phyloP scores from a whole-genome alignment of 2,888 invertebrate genomes.

The Agriopis marginaria region DNA sequence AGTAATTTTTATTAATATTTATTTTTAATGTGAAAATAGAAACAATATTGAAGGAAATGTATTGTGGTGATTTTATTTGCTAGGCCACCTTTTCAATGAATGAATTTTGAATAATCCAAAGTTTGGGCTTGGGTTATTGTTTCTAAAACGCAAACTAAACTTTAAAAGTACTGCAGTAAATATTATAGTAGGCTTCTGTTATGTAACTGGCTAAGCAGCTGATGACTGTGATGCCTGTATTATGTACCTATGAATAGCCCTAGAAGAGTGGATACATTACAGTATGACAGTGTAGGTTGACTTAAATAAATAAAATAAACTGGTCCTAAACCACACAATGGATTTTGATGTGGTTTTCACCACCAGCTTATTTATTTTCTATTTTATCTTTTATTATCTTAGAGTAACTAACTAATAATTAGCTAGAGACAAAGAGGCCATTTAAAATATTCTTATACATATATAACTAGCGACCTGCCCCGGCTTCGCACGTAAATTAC shows the following conservation, averaged over 20 bases:
- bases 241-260: too few species aligned
- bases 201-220: conserved; percentile 8
- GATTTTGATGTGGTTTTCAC: too few species aligned
- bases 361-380: too few species aligned
- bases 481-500: too few species aligned
- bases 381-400: too few species aligned
- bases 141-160: background rate
- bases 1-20: background rate
- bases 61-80: background rate
- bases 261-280: background rate
- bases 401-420: too few species aligned
- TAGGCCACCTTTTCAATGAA: background rate
- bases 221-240: background rate
- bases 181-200: background rate
- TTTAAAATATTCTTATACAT: too few species aligned
- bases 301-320: too few species aligned
- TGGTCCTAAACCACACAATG: too few species aligned
- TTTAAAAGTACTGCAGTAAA: background rate
- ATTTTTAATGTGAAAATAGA: background rate
- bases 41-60: background rate
- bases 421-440: too few species aligned
- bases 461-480: too few species aligned
- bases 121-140: background rate
- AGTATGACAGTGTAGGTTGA: too few species aligned
- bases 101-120: background rate